phyloP scores from a whole-genome alignment of 2,797 vertebrate genomes.

The Echeneis naucrates region DNA sequence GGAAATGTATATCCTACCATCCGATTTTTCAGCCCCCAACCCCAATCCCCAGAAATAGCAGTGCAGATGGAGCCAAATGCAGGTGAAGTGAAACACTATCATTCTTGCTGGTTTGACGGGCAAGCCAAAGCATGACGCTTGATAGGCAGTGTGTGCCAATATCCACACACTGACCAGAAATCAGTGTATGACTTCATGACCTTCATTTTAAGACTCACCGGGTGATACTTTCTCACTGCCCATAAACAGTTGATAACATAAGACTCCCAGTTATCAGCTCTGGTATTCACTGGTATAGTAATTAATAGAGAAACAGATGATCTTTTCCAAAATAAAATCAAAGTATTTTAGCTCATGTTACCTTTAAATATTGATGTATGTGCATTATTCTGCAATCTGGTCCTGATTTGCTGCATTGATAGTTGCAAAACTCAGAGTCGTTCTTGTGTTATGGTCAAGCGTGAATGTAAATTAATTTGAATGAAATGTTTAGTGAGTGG shows the following conservation, averaged over 20 bases:
- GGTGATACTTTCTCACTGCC: conserved; percentile 20
- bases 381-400: conserved; percentile 8
- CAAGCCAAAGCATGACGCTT: conserved; percentile 35
- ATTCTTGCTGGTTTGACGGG: conserved; percentile 55
- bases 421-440: conserved; percentile 9
- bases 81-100: conserved; percentile 63
- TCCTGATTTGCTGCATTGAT: conserved; percentile 19
- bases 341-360: conserved; percentile 12
- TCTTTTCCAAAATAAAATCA: conserved; percentile 21
- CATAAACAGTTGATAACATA: conserved; percentile 14
- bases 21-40: conserved; percentile 59
- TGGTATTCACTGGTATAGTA: conserved; percentile 16
- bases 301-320: conserved; percentile 13
- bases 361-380: conserved; percentile 31
- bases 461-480: conserved; percentile 37
- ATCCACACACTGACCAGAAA: conserved; percentile 50
- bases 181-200: conserved; percentile 28
- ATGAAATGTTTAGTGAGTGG: conserved; percentile 45
- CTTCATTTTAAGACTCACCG: conserved; percentile 15
- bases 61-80: conserved; percentile 64
- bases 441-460: conserved; percentile 30
- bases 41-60: conserved; percentile 60
- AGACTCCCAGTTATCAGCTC: neutral
- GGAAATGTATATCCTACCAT: conserved; percentile 70
- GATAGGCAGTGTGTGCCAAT: conserved; percentile 35